Percentiles rank a stretch among this genome's conserved stretches.
phyloP scores from a whole-genome alignment of 2,888 invertebrate species.

The Balanococcus diminutus region DNA sequence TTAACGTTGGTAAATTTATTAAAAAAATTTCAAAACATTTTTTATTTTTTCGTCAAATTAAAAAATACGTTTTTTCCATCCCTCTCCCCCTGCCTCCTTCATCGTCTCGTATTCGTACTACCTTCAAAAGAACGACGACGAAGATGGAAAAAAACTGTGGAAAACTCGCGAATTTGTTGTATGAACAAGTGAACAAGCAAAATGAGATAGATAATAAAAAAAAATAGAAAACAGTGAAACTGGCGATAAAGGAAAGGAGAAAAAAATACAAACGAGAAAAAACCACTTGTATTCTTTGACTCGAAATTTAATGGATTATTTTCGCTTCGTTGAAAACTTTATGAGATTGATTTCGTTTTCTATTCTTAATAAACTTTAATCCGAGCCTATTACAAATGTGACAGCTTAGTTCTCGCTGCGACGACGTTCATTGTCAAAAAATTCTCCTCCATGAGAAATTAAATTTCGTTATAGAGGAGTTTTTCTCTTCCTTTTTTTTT shows the following conservation, averaged over 20 bases:
- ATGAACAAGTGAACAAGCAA: too few species aligned
- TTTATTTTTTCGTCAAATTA: not conserved
- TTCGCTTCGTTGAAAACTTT: constrained; percentile 36
- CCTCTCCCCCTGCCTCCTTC: too few species aligned
- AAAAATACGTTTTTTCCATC: not conserved
- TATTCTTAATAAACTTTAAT: constrained; percentile 29
- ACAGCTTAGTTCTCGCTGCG: constrained; percentile 8
- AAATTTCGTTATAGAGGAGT: constrained; percentile 5
- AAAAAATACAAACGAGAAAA: not conserved
- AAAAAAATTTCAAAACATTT: constrained; percentile 14
- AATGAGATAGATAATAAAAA: not conserved
- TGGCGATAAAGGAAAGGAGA: not conserved
- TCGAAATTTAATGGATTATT: constrained; percentile 21
- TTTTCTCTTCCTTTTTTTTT: not conserved
- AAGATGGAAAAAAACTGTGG: not conserved
- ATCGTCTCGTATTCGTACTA: not conserved
- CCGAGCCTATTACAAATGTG: constrained; percentile 24
- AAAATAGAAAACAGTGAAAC: not conserved
- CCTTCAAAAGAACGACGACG: too few species aligned
- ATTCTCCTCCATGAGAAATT: constrained; percentile 5
- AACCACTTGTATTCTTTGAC: not conserved
- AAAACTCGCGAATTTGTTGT: not conserved
- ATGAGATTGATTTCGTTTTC: constrained; percentile 33
- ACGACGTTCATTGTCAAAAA: constrained; percentile 17
- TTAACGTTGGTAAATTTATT: constrained; percentile 23